These are phyloP conservation scores for Cetoscarus ocellatus DNA, from an alignment of 2,797 vertebrate genomes.

Conservation along the genomic window DNA sequence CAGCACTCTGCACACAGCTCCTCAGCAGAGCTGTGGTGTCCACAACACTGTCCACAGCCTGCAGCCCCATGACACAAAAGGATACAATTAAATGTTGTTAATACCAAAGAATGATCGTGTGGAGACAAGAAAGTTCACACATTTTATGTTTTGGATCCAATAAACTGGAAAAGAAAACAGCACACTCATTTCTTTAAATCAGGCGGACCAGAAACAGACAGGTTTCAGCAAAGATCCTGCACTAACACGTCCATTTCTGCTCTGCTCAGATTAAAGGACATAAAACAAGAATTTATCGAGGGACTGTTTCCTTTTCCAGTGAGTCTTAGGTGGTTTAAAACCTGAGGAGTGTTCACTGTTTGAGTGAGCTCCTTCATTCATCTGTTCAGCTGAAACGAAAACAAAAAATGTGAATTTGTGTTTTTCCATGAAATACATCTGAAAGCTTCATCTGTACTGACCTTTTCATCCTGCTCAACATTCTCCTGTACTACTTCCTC, in stretches of 20 bases:
- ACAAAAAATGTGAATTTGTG: not conserved
- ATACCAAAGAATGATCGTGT: not conserved
- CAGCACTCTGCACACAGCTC: constrained; percentile 93
- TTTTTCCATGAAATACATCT: not conserved
- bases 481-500: constrained; percentile 28
- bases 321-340: too few species aligned
- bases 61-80: constrained; percentile 17
- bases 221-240: too few species aligned
- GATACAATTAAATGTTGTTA: not conserved
- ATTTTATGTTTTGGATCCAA: not conserved
- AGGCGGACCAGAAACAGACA: too few species aligned
- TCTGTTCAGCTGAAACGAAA: not conserved
- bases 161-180: too few species aligned
- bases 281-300: too few species aligned
- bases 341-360: too few species aligned
- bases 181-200: too few species aligned
- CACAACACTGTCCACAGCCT: constrained; percentile 74
- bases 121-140: not conserved
- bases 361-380: too few species aligned
- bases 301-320: too few species aligned
- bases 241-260: too few species aligned
- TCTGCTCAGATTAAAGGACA: too few species aligned
- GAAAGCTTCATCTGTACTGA: constrained; percentile 53
- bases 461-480: constrained; percentile 53
- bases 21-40: constrained; percentile 90